Evolutionary conservation across 1,140 invertebrate genomes (phyloP), one percentile per base, ranked within the genome.

Genomic region (Neocloeon triangulifer): DNA sequence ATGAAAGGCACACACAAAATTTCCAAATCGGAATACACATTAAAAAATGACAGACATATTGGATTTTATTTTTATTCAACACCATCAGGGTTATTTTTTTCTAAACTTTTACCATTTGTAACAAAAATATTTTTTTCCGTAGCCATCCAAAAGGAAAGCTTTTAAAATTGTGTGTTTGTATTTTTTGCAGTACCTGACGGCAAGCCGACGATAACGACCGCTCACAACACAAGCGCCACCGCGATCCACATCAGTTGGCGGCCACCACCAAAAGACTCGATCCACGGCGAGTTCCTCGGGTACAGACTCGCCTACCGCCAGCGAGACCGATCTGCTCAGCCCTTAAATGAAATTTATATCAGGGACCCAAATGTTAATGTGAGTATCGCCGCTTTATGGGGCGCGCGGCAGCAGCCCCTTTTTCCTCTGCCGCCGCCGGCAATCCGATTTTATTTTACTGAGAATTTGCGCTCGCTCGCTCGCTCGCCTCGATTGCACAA

Each of bases 201-300:
- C 25, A 72, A 69, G 42, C 72, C 73, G 30, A 64, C 58, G 25
- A 73, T 76, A 36, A 73, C 64, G 15, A 60, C 61, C 21, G 73
- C 73, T 5, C 64, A 73, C 44, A 78, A 78, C 45, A 64, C 62
- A 23, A 74, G 69, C 32, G 58, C 69, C 33, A 69, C 65, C 18
- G 65, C 69, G 19, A 61, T 79, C 36, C 66, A 66, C 43, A 60
- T 79, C 40, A 62, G 66, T 34, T 78, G 73, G 73, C 61, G 64
- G 40, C 61, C 73, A 30, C 74, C 74, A 36, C 59, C 58, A 20
- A 52, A 54, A 21, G 61, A 66, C 42, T 71, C 69, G 30, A 69
- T 78, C 43, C 63, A 76, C 43, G 74, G 74, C n/a, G 73, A 78
- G 51, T 78, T 78, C 50, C 55, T 76, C 7, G 74, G 74, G 34